These are phyloP conservation scores for Lepidurus packardi DNA, from an alignment of 1,140 invertebrate genomes.

Conservation along the genomic window DNA sequence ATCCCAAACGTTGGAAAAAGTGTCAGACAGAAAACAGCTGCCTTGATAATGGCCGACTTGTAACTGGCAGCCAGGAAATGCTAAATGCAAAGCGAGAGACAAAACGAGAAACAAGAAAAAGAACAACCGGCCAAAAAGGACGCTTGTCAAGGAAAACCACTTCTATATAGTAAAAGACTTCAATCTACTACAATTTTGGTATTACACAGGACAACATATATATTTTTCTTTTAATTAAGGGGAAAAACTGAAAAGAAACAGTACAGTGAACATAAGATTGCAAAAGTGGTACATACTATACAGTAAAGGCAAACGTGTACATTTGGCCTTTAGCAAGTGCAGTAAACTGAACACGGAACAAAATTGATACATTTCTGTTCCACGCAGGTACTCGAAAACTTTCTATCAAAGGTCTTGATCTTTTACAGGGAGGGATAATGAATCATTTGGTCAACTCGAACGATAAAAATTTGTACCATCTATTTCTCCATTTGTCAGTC, in stretches of 20 bases:
- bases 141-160: background rate
- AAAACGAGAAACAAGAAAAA: background rate
- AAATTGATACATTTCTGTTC: background rate
- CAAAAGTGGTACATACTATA: too few species aligned
- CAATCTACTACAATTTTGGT: too few species aligned
- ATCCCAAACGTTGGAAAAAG: background rate
- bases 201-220: too few species aligned
- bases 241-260: too few species aligned
- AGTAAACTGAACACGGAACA: background rate
- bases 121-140: background rate
- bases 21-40: slow-evolving; percentile 7
- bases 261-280: too few species aligned
- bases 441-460: background rate
- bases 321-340: too few species aligned
- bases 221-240: too few species aligned
- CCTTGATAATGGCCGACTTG: background rate
- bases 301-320: too few species aligned
- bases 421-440: background rate
- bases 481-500: background rate
- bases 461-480: background rate
- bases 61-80: background rate
- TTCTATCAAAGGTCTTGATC: background rate
- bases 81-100: background rate
- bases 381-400: background rate
- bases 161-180: background rate